Percentiles rank a stretch among this genome's conserved stretches.
phyloP scores from a whole-genome alignment of 1,140 invertebrate genomes.

The Batillaria attramentaria region DNA sequence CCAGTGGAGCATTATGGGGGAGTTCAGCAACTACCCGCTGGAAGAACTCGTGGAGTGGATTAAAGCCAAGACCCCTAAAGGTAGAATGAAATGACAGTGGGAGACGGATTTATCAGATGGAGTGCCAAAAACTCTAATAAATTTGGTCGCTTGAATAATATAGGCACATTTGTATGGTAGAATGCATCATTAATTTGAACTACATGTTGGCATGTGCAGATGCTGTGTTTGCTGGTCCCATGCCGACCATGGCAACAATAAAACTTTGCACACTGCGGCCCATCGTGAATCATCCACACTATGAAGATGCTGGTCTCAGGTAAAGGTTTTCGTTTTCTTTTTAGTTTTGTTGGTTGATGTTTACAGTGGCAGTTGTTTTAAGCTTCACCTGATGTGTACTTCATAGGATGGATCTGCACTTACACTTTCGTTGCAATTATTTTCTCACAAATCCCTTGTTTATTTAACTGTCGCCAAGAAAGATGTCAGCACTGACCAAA shows the following conservation, averaged over 20 bases:
- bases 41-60: slow-evolving; percentile 87
- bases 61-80: slow-evolving; percentile 74
- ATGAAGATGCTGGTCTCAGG: slow-evolving; percentile 74
- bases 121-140: no score
- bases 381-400: not conserved
- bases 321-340: slow-evolving; percentile 66
- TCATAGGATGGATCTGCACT: not conserved
- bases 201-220: no score
- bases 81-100: slow-evolving; percentile 51
- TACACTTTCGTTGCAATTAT: not conserved
- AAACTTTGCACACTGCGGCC: slow-evolving; percentile 83
- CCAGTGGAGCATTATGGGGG: slow-evolving; percentile 74
- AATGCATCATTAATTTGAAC: no score
- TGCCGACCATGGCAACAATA: slow-evolving; percentile 87
- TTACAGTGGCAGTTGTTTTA: not conserved
- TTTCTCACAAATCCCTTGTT: no score
- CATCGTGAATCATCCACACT: slow-evolving; percentile 90
- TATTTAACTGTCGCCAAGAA: no score
- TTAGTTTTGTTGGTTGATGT: not conserved
- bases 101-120: no score
- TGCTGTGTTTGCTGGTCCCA: slow-evolving; percentile 86
- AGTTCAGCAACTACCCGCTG: slow-evolving; percentile 72
- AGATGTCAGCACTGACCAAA: no score
- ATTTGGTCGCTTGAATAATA: no score
- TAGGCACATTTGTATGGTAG: no score